phyloP scores from a whole-genome alignment of 2,113 vertebrate genomes.

The Cricetomys ansorgei region DNA sequence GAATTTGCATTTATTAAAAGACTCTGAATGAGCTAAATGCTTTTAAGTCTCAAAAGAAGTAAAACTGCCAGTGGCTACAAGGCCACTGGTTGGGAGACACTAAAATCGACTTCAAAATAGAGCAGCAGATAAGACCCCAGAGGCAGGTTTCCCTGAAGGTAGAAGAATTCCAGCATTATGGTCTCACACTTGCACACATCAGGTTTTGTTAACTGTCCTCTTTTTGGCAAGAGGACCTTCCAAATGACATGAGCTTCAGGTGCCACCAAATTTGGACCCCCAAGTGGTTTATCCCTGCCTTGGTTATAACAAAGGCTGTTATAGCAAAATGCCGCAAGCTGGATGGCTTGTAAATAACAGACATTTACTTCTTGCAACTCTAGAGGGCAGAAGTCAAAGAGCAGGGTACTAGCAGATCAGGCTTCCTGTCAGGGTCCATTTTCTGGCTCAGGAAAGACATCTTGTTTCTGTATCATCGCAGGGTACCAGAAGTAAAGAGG shows the following conservation, averaged over 20 bases:
- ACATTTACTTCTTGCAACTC: background rate
- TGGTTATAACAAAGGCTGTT: background rate
- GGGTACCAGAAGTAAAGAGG: background rate
- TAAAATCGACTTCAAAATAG: background rate
- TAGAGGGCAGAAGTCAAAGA: background rate
- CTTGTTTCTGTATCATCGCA: background rate
- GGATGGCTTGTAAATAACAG: background rate
- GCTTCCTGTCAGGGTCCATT: background rate
- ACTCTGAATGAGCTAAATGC: background rate
- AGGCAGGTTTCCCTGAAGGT: background rate
- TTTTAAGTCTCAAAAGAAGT: slow-evolving; percentile 25
- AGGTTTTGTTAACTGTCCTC: background rate
- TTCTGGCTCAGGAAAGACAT: background rate
- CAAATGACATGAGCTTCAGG: background rate
- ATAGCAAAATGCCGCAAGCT: too few species aligned
- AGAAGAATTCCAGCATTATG: background rate
- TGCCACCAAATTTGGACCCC: background rate
- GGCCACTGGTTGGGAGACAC: background rate
- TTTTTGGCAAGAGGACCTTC: background rate
- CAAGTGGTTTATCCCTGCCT: background rate
- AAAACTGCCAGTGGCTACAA: slow-evolving; percentile 6
- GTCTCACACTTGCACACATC: background rate
- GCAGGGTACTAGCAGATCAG: background rate
- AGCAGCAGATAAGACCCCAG: too few species aligned
- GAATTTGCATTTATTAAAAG: slow-evolving; percentile 68